Evolutionary conservation across 1,140 invertebrate genomes (phyloP), one percentile per base, ranked within the genome.

Genomic region (Campoletis sonorensis): DNA sequence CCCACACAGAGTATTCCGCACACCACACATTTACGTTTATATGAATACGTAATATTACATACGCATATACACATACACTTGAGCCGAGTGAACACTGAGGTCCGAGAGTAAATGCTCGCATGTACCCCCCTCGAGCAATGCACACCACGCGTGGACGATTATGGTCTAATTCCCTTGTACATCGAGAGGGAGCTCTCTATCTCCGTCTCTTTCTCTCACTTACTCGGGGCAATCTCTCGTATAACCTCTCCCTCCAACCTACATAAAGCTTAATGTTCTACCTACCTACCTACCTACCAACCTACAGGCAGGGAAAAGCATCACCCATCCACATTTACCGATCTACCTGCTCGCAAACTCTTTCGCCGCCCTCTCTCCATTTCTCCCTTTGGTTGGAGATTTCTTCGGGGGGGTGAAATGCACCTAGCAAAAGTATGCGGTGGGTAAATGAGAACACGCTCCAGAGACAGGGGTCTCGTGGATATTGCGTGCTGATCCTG

Each of bases 101-200:
- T 87, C 83, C 85, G 7, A 2, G 82, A 86, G 81, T 82, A 85
- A 87, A 85, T 85, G 84, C 18, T 21, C 3, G 64, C 27, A 75
- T 78, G 45, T 26, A 13, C 88, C 86, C 88, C 89, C 87, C 85
- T 84, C 80, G 23, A 67, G 84, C 82, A 84, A 76, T 87, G 84
- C 87, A 89, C 88, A 90, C 90, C 87, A 89, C 88, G 91, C 90
- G 89, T 91, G 85, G 87, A 87, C 87, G 89, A 91, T 88, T 90
- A 88, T 87, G 89, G 89, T 91, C 89, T 91, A 91, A 91, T 91
- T 91, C 89, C 87, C 89, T 90, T 89, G 86, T 89, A 88, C 86
- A 85, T 51, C 26, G n/a, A 23, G 40, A 45, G 67, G 33, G 49
- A 73, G 61, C 27, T 33, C 37, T 82, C 68, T 70, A 15, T 70